Conservation (phyloP, 2,113 vertebrate species). For the Eleginops maclovinus region DNA sequence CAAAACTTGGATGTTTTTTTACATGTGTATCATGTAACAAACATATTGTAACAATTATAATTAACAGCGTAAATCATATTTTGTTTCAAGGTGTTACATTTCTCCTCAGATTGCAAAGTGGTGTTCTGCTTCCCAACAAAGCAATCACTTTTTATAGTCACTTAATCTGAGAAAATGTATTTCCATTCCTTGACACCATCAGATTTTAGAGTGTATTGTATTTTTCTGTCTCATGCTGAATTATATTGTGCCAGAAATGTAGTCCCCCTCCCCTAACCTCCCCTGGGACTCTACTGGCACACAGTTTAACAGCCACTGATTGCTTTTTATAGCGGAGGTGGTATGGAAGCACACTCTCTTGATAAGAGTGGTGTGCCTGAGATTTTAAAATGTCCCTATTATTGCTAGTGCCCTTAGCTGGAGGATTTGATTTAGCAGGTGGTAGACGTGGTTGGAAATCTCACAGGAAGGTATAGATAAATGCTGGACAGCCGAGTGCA, state of each 20-base stretch:
- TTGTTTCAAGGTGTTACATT: neutral
- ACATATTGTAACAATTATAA: neutral
- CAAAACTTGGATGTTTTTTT: neutral
- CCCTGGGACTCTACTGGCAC: conserved; percentile 5
- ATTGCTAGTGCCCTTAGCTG: neutral
- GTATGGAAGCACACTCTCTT: conserved; percentile 10
- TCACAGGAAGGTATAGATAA: neutral
- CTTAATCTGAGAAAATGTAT: neutral
- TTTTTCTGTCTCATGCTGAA: neutral
- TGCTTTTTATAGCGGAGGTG: conserved; percentile 65
- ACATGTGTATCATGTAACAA: neutral
- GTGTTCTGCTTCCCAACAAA: neutral
- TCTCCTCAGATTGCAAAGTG: neutral
- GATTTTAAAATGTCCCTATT: conserved; percentile 2
- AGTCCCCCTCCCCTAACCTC: conserved; percentile 22
- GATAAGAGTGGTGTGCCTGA: conserved; percentile 33
- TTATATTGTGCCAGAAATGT: conserved; percentile 28
- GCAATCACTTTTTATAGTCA: neutral
- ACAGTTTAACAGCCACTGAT: conserved; percentile 39
- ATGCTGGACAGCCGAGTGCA: conserved; percentile 3
- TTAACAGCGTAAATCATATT: neutral
- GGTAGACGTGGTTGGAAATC: neutral
- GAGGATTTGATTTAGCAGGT: conserved; percentile 12
- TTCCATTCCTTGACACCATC: neutral
- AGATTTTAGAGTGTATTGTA: conserved; percentile 6